Evolutionary conservation across 2,113 vertebrate genomes (phyloP).

Genomic region (Entomyzon cyanotis): DNA sequence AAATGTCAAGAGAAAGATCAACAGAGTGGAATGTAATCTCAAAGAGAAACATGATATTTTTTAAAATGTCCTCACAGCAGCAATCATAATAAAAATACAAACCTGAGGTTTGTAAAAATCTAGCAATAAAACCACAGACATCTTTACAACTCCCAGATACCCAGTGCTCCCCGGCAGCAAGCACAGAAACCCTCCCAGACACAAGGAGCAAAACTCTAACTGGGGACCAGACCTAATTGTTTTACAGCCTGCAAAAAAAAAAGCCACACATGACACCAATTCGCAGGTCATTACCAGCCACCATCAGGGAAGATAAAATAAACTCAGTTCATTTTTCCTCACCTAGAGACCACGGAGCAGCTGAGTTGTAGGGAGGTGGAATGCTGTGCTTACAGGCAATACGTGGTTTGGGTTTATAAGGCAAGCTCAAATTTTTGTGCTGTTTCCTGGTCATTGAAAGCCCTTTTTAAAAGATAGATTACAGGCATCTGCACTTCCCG

Average conservation of each 20-base stretch:
- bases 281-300: constrained; percentile 16
- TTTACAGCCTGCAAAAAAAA: not conserved
- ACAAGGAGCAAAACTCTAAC: not conserved
- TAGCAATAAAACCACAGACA: constrained; percentile 53
- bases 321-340: not conserved
- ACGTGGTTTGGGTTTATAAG: not conserved
- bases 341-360: not conserved
- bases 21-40: not conserved
- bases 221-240: constrained; percentile 20
- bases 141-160: constrained; percentile 49
- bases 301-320: constrained; percentile 21
- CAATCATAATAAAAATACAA: constrained; percentile 48
- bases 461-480: not conserved
- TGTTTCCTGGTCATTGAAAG: not conserved
- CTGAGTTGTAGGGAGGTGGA: not conserved
- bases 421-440: not conserved
- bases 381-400: not conserved
- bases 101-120: constrained; percentile 53
- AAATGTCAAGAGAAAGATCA: constrained; percentile 27
- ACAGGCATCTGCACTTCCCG: not conserved
- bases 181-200: not conserved
- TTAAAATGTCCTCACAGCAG: constrained; percentile 1
- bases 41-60: not conserved
- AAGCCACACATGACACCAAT: not conserved
- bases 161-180: not conserved